Evolutionary conservation across 1,140 invertebrate genomes (phyloP).

Genomic region (Brachionus rubens): DNA sequence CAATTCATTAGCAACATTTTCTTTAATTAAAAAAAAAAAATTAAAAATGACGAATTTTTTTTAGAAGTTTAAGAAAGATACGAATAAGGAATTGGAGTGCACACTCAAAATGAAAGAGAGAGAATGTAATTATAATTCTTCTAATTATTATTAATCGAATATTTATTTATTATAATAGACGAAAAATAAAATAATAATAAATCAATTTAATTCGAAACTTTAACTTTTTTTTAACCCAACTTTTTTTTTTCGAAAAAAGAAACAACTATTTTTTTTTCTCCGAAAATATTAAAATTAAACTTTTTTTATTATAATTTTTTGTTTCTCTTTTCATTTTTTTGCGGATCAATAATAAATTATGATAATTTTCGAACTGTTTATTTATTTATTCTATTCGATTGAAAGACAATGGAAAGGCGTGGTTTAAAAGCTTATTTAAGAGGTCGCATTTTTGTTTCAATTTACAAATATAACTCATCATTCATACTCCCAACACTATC

Average conservation of each 20-base stretch:
- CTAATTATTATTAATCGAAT: constrained; percentile 36
- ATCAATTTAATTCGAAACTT: constrained; percentile 45
- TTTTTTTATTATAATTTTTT: constrained; percentile 23
- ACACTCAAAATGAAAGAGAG: constrained; percentile 11
- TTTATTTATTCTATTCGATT: neutral
- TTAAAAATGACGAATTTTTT: constrained; percentile 40
- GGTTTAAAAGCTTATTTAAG: neutral
- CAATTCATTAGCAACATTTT: constrained; percentile 33
- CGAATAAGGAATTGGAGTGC: neutral
- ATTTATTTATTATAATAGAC: constrained; percentile 35
- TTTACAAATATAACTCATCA: no score
- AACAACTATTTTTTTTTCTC: neutral
- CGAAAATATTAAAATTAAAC: constrained; percentile 36
- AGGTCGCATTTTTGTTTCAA: no score
- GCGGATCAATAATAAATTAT: constrained; percentile 37
- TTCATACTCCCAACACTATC: no score
- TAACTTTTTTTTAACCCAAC: neutral
- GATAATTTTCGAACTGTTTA: constrained; percentile 18
- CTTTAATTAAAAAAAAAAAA: constrained; percentile 36
- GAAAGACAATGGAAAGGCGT: neutral
- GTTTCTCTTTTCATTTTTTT: neutral
- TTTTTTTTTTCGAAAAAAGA: neutral
- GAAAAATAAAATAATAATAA: constrained; percentile 21
- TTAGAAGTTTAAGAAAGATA: neutral
- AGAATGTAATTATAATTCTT: constrained; percentile 30